Percentiles rank a stretch among this genome's conserved stretches.
phyloP scores from a whole-genome alignment of 64 coral and sea anemone genomes.

The Pachyseris speciosa region DNA sequence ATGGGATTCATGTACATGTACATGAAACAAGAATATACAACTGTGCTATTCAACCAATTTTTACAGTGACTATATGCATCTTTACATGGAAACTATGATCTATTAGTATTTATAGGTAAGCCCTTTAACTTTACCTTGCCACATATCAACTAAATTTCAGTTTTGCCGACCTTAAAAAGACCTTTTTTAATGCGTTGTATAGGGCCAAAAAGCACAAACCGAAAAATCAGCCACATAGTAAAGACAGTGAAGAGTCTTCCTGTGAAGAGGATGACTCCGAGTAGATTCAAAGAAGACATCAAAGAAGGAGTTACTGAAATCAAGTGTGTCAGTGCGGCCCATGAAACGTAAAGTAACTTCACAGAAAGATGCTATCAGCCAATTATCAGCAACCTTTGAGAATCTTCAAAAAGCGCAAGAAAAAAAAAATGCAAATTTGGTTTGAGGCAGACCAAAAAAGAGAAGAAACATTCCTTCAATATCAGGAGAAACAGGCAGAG shows the following conservation, averaged over 20 bases:
- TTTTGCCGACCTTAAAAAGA: background rate
- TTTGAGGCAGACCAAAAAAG: conserved; percentile 47
- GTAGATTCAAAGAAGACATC: conserved; percentile 26
- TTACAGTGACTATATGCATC: background rate
- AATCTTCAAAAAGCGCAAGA: conserved; percentile 73
- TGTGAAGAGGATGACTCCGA: conserved; percentile 1
- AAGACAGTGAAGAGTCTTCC: conserved; percentile 15
- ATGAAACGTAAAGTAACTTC: conserved; percentile 64
- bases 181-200: no score
- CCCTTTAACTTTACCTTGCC: background rate
- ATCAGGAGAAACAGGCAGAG: conserved; percentile 78
- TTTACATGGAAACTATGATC: background rate
- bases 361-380: conserved; percentile 55
- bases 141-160: background rate
- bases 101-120: background rate
- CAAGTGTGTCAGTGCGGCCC: conserved; percentile 13
- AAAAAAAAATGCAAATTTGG: conserved; percentile 61
- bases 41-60: no score
- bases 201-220: no score
- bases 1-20: background rate
- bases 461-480: no score
- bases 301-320: conserved; percentile 27
- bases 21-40: background rate
- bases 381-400: conserved; percentile 53
- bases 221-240: no score